phyloP scores from a whole-genome alignment of 2,797 vertebrate species.

The Urocyon cinereoargenteus region DNA sequence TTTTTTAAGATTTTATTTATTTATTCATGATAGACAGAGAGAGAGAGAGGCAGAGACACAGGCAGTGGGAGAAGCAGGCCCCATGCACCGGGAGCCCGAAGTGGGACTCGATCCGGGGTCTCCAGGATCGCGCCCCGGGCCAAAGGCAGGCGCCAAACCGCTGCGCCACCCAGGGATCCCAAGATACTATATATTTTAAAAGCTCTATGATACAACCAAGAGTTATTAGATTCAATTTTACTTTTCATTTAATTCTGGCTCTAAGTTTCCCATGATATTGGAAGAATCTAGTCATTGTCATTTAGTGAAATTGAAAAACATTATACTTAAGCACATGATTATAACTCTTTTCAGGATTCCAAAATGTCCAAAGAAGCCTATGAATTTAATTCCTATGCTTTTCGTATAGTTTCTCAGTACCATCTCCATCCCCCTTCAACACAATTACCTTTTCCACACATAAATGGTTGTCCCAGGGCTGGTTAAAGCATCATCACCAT shows the following conservation, averaged over 20 bases:
- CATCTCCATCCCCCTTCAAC: not conserved
- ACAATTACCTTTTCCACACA: not conserved
- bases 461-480: not conserved
- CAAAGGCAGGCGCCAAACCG: too few species aligned
- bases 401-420: not conserved
- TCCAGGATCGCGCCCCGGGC: too few species aligned
- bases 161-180: too few species aligned
- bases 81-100: too few species aligned
- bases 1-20: too few species aligned
- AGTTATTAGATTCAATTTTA: not conserved
- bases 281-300: not conserved
- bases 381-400: not conserved
- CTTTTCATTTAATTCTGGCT: not conserved
- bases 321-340: not conserved
- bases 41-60: too few species aligned
- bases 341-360: not conserved
- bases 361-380: not conserved
- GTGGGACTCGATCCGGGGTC: too few species aligned
- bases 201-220: not conserved
- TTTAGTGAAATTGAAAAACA: not conserved
- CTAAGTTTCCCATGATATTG: not conserved
- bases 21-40: too few species aligned
- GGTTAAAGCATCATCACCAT: not conserved
- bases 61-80: too few species aligned
- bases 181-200: not conserved